A percentile compares a stretch with the other conserved stretches of the same genome.
These are phyloP conservation scores for Macrophya alboannulata DNA, from an alignment of 2,888 invertebrate genomes.

Conservation along the genomic window DNA sequence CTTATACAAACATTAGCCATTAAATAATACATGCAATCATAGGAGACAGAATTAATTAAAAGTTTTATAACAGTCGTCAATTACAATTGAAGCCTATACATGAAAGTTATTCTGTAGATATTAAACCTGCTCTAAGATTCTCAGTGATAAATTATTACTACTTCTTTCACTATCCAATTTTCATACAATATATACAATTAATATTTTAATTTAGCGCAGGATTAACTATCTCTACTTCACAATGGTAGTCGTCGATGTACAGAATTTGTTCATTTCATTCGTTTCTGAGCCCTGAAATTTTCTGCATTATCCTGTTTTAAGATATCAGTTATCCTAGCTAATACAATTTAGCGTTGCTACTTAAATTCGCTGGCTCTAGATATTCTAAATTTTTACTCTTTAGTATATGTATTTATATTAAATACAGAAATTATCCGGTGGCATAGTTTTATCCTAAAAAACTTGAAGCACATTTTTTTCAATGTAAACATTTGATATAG, in stretches of 20 bases:
- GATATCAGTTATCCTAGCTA: background rate
- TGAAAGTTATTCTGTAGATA: conserved; percentile 16
- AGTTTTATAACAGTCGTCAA: background rate
- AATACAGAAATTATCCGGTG: background rate
- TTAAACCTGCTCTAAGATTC: background rate
- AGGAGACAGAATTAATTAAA: conserved; percentile 6
- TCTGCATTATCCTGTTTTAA: background rate
- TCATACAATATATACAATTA: conserved; percentile 12
- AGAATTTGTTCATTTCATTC: conserved; percentile 6
- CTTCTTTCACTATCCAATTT: conserved; percentile 16
- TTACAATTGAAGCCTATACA: background rate
- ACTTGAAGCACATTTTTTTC: background rate
- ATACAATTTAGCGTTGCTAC: background rate
- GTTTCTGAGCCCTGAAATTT: background rate
- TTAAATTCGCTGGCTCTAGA: background rate
- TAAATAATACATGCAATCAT: conserved; percentile 16
- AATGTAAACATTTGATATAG: conserved; percentile 1
- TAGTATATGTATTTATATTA: too few species aligned
- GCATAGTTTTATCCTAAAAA: background rate
- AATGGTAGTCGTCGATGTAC: conserved; percentile 2
- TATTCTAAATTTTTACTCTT: background rate
- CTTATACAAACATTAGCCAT: conserved; percentile 9
- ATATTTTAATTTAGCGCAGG: background rate
- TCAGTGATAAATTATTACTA: background rate
- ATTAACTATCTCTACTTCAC: background rate